A percentile compares a stretch with the other conserved stretches of the same genome.
Conservation (phyloP, 1,140 invertebrate genomes). For the Drosophila prosaltans region DNA sequence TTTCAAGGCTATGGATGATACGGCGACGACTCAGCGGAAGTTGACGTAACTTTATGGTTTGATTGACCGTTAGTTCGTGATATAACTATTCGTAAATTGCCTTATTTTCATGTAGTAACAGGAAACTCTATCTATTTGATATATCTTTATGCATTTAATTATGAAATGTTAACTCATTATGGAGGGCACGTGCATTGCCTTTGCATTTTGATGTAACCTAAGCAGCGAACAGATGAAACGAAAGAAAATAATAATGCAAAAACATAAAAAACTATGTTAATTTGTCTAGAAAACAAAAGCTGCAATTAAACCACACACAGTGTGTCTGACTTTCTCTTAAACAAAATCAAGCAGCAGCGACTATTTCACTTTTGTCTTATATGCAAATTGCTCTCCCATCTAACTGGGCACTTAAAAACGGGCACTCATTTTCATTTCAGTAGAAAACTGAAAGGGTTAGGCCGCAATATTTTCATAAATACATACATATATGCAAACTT, state of each 20-base stretch:
- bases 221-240: constrained; percentile 29
- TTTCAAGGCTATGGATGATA: not conserved
- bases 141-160: not conserved
- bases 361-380: constrained; percentile 75
- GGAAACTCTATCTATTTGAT: constrained; percentile 35
- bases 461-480: constrained; percentile 5
- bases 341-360: constrained; percentile 28
- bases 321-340: constrained; percentile 60
- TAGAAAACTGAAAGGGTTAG: constrained; percentile 11
- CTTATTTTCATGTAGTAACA: constrained; percentile 6
- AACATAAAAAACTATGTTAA: constrained; percentile 56
- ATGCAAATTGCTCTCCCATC: constrained; percentile 55
- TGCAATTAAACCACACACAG: constrained; percentile 62
- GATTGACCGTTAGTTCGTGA: constrained; percentile 38
- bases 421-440: constrained; percentile 5
- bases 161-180: constrained; percentile 1
- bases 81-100: not conserved
- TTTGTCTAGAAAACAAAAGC: constrained; percentile 67
- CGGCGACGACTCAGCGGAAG: not conserved
- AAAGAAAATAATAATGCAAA: constrained; percentile 38
- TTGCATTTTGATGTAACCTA: constrained; percentile 21
- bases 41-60: constrained; percentile 21
- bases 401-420: constrained; percentile 27
- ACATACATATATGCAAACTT: constrained; percentile 4
- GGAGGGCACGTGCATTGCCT: constrained; percentile 28